Evolutionary conservation across 53 echinoderm and acorn worm species (phyloP).

Genomic region (Astropecten irregularis): DNA sequence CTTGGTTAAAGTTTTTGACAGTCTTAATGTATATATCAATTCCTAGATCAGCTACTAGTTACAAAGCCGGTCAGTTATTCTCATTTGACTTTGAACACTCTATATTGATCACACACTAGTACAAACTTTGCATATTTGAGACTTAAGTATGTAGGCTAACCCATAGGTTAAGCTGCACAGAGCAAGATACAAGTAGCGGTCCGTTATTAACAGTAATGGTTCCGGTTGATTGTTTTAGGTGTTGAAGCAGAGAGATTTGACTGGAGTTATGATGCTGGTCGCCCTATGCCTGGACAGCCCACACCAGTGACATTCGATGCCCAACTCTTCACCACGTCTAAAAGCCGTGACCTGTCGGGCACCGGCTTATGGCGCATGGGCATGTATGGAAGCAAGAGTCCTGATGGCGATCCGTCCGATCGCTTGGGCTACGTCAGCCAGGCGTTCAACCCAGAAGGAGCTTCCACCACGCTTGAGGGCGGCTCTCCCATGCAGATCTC

Average conservation of each 20-base stretch:
- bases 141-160: too few species aligned
- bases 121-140: too few species aligned
- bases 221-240: too few species aligned
- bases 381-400: slow-evolving; percentile 73
- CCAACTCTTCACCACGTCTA: slow-evolving; percentile 41
- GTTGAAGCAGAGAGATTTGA: slow-evolving; percentile 81
- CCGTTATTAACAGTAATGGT: too few species aligned
- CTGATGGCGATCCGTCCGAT: slow-evolving; percentile 60
- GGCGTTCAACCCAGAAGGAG: slow-evolving; percentile 62
- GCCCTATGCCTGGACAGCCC: slow-evolving; percentile 61
- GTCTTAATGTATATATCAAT: too few species aligned
- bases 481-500: slow-evolving; percentile 59
- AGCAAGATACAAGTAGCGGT: too few species aligned
- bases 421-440: slow-evolving; percentile 65
- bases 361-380: slow-evolving; percentile 83
- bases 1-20: too few species aligned
- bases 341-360: slow-evolving; percentile 72
- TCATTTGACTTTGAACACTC: too few species aligned
- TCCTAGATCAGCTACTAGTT: too few species aligned
- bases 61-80: too few species aligned
- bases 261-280: slow-evolving; percentile 63
- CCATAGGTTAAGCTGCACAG: too few species aligned
- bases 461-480: slow-evolving; percentile 54
- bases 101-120: too few species aligned
- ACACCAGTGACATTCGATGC: slow-evolving; percentile 67